Percentiles rank a stretch among this genome's conserved stretches.
Conservation (phyloP, 2,797 vertebrate genomes). For the Phalanger gymnotis region DNA sequence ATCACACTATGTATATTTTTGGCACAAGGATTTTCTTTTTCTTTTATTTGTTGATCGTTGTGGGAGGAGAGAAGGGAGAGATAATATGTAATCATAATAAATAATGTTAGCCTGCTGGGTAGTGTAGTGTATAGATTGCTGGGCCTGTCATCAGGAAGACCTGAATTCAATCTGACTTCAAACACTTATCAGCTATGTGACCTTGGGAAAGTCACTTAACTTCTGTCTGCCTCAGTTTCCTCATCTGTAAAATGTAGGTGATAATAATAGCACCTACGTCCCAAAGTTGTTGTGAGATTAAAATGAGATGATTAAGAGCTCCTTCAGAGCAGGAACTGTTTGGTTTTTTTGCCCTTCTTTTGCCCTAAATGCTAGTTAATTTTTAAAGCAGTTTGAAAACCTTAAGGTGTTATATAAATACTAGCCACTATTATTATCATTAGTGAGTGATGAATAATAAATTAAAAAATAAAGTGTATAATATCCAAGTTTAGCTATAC, state of each 20-base stretch:
- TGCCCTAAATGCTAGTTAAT: neutral
- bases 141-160: no score
- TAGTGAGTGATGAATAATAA: neutral
- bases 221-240: neutral
- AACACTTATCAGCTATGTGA: no score
- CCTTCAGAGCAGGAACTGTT: neutral
- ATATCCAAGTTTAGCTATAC: conserved; percentile 10
- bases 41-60: neutral
- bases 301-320: neutral
- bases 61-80: neutral
- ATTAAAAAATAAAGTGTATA: neutral
- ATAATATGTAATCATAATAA: neutral
- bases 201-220: neutral
- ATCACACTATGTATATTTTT: neutral
- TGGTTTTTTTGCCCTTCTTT: neutral
- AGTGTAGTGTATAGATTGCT: no score
- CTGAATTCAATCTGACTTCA: no score
- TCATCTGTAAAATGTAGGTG: neutral
- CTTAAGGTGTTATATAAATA: neutral
- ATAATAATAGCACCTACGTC: neutral
- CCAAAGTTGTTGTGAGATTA: neutral
- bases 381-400: neutral
- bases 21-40: neutral
- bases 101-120: no score
- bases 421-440: neutral